Conservation (phyloP, 2,888 invertebrate species). For the Leptura quadrifasciata region DNA sequence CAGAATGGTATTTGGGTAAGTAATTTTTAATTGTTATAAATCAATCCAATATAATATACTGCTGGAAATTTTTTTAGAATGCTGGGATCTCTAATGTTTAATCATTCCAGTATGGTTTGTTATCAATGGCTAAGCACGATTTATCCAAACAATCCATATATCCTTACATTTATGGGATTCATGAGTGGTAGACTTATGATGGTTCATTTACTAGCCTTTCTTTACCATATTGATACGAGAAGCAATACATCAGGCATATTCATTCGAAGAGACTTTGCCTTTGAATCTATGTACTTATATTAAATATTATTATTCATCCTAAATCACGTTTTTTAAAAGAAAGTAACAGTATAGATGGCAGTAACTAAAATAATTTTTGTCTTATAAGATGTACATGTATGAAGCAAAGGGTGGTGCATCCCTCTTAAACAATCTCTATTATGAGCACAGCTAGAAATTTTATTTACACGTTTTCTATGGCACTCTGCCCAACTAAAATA, state of each 20-base stretch:
- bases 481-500: too few relatives aligned
- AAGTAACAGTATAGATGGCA: background rate
- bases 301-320: background rate
- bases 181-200: conserved; percentile 68
- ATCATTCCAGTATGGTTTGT: conserved; percentile 65
- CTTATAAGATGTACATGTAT: background rate
- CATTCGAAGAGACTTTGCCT: conserved; percentile 53
- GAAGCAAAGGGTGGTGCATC: too few relatives aligned
- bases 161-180: conserved; percentile 64
- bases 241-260: conserved; percentile 47
- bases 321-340: background rate
- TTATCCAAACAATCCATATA: conserved; percentile 53
- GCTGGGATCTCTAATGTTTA: conserved; percentile 69
- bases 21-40: conserved; percentile 3
- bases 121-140: conserved; percentile 62
- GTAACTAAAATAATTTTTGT: background rate
- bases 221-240: conserved; percentile 69
- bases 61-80: conserved; percentile 60
- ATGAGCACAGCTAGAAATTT: too few relatives aligned
- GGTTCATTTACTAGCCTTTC: conserved; percentile 66
- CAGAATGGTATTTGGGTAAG: conserved; percentile 57
- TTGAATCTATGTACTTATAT: conserved; percentile 61
- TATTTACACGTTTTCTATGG: too few relatives aligned
- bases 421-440: too few relatives aligned
- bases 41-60: background rate